phyloP scores from a whole-genome alignment of 1,140 invertebrate genomes.

The Bombus superbus region DNA sequence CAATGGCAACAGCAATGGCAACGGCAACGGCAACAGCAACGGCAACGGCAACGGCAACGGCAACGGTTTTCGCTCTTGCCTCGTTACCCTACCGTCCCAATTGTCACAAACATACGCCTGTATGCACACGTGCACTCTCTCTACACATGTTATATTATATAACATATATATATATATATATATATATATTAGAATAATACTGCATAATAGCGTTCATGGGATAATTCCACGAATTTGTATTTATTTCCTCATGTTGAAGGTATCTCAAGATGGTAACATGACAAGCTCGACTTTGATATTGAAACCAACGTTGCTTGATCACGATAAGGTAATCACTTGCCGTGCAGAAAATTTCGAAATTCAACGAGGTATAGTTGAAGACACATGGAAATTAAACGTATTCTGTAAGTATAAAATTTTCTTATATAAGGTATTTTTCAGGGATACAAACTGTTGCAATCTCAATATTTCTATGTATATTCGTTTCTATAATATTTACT shows the following conservation, averaged over 20 bases:
- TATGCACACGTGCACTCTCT: no score
- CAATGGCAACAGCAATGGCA: no score
- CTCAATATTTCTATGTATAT: neutral
- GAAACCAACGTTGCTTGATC: conserved; percentile 89
- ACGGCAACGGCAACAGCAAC: no score
- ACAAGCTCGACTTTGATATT: conserved; percentile 90
- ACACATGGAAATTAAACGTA: conserved; percentile 91
- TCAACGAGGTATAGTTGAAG: conserved; percentile 88
- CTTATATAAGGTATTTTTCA: neutral
- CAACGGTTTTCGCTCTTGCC: no score
- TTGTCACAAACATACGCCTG: no score
- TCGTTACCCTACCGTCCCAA: no score
- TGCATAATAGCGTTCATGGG: no score
- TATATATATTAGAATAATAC: no score
- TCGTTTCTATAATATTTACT: neutral
- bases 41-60: no score
- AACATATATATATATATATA: no score
- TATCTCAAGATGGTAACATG: conserved; percentile 90
- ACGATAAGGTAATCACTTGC: conserved; percentile 90
- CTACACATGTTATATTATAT: no score
- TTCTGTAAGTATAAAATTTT: conserved; percentile 88
- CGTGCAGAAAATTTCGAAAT: conserved; percentile 91
- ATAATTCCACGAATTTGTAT: neutral
- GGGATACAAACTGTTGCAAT: neutral
- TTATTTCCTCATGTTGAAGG: conserved; percentile 80